phyloP scores from a whole-genome alignment of 1,140 invertebrate genomes.

The Camponotus pennsylvanicus region DNA sequence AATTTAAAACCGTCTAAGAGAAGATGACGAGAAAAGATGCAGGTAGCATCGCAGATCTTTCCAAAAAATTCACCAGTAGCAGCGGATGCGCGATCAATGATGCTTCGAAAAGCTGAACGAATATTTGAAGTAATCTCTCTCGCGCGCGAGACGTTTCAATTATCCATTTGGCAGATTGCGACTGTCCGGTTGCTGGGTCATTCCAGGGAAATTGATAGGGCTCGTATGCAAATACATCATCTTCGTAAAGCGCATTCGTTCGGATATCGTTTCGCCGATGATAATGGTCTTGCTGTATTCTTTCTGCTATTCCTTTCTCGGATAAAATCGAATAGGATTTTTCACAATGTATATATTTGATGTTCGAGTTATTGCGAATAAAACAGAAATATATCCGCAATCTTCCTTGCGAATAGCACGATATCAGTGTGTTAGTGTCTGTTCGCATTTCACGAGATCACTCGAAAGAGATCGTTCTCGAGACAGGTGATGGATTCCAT shows the following conservation, averaged over 20 bases:
- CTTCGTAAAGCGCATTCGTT: conserved; percentile 15
- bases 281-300: conserved; percentile 6
- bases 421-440: not conserved
- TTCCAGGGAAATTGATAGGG: conserved; percentile 61
- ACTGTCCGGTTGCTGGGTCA: not conserved
- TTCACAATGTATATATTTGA: conserved; percentile 48
- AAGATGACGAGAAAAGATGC: conserved; percentile 88
- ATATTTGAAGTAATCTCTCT: conserved; percentile 87
- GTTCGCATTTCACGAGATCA: not conserved
- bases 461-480: not conserved
- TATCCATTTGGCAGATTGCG: conserved; percentile 61
- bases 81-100: conserved; percentile 92
- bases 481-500: conserved; percentile 12
- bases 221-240: conserved; percentile 52
- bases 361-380: conserved; percentile 45
- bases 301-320: not conserved
- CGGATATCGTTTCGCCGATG: conserved; percentile 27
- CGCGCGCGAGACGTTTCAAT: conserved; percentile 49
- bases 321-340: conserved; percentile 51
- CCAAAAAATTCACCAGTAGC: conserved; percentile 80
- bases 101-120: conserved; percentile 91
- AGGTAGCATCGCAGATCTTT: conserved; percentile 42
- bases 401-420: not conserved
- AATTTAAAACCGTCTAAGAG: conserved; percentile 94
- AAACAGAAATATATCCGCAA: conserved; percentile 38